Evolutionary conservation across 2,113 vertebrate genomes (phyloP), one percentile per base, ranked within the genome.

Genomic region (Amia ocellicauda): DNA sequence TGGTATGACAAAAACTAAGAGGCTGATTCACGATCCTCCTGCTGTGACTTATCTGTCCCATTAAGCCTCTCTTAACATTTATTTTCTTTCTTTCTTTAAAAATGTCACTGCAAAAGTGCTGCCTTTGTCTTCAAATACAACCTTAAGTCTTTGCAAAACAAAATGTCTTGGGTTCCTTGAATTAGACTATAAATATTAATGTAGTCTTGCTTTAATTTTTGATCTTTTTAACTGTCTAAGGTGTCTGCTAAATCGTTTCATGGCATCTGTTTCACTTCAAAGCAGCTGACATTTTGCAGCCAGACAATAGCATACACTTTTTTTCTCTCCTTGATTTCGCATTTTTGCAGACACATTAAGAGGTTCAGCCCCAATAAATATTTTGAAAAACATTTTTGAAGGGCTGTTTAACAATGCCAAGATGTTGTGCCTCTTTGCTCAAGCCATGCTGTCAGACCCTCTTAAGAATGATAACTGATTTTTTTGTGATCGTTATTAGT

Each of bases 211-310:
- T n/a, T n/a, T 47, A 8, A 16, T n/a, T 47, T 16, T 47, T 8
- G 14, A 47, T 47, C n/a, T 16, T 16, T 17, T 16, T 47, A 47
- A n/a, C 16, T 19, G 14, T 47, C 45, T 17, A 19, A 17, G 45
- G 45, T 47, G 45, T 47, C 45, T 47, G 45, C 45, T 47, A 47
- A 47, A 47, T 19, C 14, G 16, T 47, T 47, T 19, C 14, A 16
- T 47, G 45, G 45, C n/a, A 16, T 47, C 45, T 47, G 45, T 47
- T 47, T 47, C 45, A 47, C 14, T 47, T 47, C 45, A 47, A 47
- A 47, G 45, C 45, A 19, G 45, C n/a, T 47, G 45, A 4, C 45
- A 47, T 47, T 47, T 47, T 11, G 11, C 16, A 47, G 10, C n/a
- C 45, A 47, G 45, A 19, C 45, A 47, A 19, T 16, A 2, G 10